Percentiles rank a stretch among this genome's conserved stretches.
Conservation (phyloP, 2,888 invertebrate genomes). For the Xylota segnis region DNA sequence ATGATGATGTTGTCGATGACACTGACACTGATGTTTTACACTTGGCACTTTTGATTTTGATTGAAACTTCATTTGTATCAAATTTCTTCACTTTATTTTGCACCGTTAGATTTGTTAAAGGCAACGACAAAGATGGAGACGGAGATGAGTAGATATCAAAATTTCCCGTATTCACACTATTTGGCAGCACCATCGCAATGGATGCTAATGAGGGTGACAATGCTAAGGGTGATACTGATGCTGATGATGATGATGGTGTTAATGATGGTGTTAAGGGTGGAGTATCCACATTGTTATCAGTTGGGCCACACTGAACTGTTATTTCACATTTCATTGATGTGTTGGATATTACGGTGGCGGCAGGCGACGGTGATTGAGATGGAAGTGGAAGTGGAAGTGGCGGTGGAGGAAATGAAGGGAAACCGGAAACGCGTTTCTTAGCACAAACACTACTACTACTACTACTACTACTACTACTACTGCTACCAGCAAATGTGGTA, state of each 20-base stretch:
- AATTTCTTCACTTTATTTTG: conserved; percentile 55
- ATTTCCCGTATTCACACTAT: conserved; percentile 44
- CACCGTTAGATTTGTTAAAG: conserved; percentile 24
- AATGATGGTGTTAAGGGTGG: conserved; percentile 19
- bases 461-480: conserved; percentile 21
- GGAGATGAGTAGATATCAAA: conserved; percentile 52
- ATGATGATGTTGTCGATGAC: conserved; percentile 26
- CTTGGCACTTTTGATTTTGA: conserved; percentile 66
- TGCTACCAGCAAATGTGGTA: conserved; percentile 6
- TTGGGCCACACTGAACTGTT: conserved; percentile 23
- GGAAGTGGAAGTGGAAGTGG: not conserved
- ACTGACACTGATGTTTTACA: conserved; percentile 63
- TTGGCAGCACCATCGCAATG: conserved; percentile 46
- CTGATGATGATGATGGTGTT: conserved; percentile 22
- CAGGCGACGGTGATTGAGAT: conserved; percentile 5
- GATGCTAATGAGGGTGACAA: conserved; percentile 37
- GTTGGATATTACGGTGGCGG: not conserved
- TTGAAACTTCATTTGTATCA: conserved; percentile 58
- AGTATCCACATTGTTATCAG: conserved; percentile 28
- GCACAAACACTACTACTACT: conserved; percentile 26
- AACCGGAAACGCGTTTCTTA: conserved; percentile 50
- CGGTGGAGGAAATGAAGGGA: conserved; percentile 29
- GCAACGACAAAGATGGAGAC: not conserved
- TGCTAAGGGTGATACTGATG: conserved; percentile 40
- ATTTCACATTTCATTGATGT: conserved; percentile 37